A percentile compares a stretch with the other conserved stretches of the same genome.
phyloP scores from a whole-genome alignment of 2,113 vertebrate genomes.

The Clarias batrachus region DNA sequence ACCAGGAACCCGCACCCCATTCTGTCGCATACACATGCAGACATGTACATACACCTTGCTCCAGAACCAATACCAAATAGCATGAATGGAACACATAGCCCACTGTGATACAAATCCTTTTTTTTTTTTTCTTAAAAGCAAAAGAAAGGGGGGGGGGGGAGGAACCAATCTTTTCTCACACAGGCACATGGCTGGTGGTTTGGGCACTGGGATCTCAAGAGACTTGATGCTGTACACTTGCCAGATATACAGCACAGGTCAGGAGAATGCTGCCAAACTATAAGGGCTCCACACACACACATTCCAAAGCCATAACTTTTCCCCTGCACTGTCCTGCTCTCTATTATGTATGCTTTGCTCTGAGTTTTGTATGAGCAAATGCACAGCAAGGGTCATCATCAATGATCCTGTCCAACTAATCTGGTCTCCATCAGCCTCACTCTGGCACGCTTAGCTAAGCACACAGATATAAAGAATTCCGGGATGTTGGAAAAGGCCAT shows the following conservation, averaged over 20 bases:
- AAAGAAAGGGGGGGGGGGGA: not conserved
- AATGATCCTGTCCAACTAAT: conserved; percentile 24
- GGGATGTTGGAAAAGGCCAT: conserved; percentile 6
- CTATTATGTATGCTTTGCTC: conserved; percentile 32
- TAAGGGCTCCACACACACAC: conserved; percentile 46
- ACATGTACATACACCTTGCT: conserved; percentile 71
- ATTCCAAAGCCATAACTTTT: conserved; percentile 14
- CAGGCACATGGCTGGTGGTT: conserved; percentile 74
- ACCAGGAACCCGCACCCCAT: conserved; percentile 80
- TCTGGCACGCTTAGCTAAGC: not conserved
- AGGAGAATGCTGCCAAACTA: conserved; percentile 60
- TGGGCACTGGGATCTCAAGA: conserved; percentile 64
- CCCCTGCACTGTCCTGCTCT: conserved; percentile 21
- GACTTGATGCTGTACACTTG: conserved; percentile 65
- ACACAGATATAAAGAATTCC: conserved; percentile 7
- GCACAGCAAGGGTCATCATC: conserved; percentile 32
- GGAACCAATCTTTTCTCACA: conserved; percentile 77
- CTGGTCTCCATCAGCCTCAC: conserved; percentile 43
- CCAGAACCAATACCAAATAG: conserved; percentile 3
- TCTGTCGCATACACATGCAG: conserved; percentile 64
- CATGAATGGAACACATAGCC: conserved; percentile 10
- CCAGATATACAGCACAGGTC: conserved; percentile 75
- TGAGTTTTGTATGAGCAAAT: conserved; percentile 18
- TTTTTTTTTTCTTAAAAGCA: not conserved
- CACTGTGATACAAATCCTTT: conserved; percentile 3